Base-by-base conservation (phyloP, 2,797 vertebrate species). In the Rhyacichthys aspro region DNA sequence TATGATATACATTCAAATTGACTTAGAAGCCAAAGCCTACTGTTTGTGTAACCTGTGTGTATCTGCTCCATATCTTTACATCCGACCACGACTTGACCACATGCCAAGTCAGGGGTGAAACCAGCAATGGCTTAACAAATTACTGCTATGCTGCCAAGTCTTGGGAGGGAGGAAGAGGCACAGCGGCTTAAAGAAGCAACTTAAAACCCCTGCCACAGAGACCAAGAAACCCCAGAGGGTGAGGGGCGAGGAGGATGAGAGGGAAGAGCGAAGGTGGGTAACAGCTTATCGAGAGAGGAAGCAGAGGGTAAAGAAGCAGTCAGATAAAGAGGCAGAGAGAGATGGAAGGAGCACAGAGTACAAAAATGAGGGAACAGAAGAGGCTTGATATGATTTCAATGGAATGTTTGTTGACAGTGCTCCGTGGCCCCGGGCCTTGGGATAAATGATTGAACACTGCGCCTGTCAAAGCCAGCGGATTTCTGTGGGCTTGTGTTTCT, bases 401-500 rank as follows among this genome's bases (percentile, higher is more conserved):
- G 93, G 92, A 96, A 95, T 89, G 92, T 95, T 96, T 97, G 95
- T 94, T 95, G 94, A 95, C 94, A 95, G 90, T 94, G 94, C 94
- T 94, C 94, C 82, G 85, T 91, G 92, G 95, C 95, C 95, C 46
- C 72, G 80, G 87, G 96, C 94, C 77, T 91, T 89, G 89, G 94
- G 93, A 95, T 96, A 94, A 97, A 96, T 96, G 95, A 96, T 97
- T 95, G 95, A 97, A 94, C 93, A 92, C 91, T 82, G 88, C 88
- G 93, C 93, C 95, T 96, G 95, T 96, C 95, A 95, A 94, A 95
- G 93, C 91, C 89, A 89, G 92, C 94, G 92, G 93, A 94, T 94
- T 93, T 93, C 93, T 93, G 95, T 96, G 94, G 94, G 95, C 94
- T 95, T 94, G 93, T 93, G 91, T 94, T 92, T 89, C 86, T 89